Evolutionary conservation across 2,888 invertebrate species (phyloP), one percentile per base, ranked within the genome.

Genomic region (Slavum lentiscoides): DNA sequence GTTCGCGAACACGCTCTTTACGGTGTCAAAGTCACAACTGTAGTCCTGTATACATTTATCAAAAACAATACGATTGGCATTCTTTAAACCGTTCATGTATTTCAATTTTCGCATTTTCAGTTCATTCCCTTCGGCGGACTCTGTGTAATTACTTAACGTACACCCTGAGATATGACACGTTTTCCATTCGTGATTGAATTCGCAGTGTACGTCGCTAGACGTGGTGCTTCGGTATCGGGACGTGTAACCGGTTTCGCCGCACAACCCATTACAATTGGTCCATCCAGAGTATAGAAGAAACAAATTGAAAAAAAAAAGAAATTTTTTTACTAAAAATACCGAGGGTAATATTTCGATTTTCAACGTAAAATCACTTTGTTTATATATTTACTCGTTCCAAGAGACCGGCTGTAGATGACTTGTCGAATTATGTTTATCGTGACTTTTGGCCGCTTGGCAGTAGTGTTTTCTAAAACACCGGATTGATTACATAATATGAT

Each of bases 161-260:
- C 77, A 80, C 11, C 62, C 70, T 13, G 17, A 17, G 11, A 80
- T 4, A 4, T 19, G n/a, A 17, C 77, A 80, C 6, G 77, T 80
- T 70, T 70, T 80, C 77, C 77, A 80, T n/a, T 80, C 77, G 19
- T 61, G 37, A 11, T 80, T 68, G 21, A 80, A 70, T 8, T 39
- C 62, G 5, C 39, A 43, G 13, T 15, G 53, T 4, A 59, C 11
- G 5, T 53, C 61, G 19, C 37, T 62, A 0, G 53, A 62, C 21
- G 55, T 23, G 15, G 39, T 61, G 19, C 21, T 55, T 23, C 39
- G 69, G 19, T 70, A 55, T 19, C 70, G 70, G 9, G 64, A 62
- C 62, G 13, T 62, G 21, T 68, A 53, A 17, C 77, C 77, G 21
- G 62, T 69, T 62, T 70, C 77, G 49, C 77, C 77, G 13, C 77